Evolutionary conservation across 1,140 invertebrate genomes (phyloP).

Genomic region (Drosophila kikkawai): DNA sequence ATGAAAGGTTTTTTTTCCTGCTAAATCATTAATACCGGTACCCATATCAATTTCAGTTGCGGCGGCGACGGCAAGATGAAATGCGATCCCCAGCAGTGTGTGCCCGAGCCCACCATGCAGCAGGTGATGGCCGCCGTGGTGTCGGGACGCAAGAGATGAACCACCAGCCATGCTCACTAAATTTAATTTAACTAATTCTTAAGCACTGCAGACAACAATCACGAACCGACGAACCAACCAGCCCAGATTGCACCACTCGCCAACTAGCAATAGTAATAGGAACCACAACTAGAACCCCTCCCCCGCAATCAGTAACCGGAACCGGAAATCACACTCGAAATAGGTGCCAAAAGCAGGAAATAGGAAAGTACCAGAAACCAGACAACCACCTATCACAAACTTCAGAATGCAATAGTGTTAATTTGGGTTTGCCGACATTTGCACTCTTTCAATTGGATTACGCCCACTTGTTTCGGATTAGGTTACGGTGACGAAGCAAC

Average conservation of each 20-base stretch:
- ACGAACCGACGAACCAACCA: conserved; percentile 64
- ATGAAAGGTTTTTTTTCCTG: neutral
- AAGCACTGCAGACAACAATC: conserved; percentile 83
- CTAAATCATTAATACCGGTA: too few relatives aligned
- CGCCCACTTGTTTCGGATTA: conserved; percentile 77
- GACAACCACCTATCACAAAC: conserved; percentile 15
- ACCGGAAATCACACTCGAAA: conserved; percentile 39
- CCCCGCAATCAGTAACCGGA: conserved; percentile 9
- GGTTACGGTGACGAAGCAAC: conserved; percentile 84
- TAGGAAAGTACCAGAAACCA: conserved; percentile 52
- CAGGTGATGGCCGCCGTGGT: conserved; percentile 93
- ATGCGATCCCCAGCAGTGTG: conserved; percentile 95
- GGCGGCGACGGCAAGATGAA: conserved; percentile 96
- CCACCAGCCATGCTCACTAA: conserved; percentile 84
- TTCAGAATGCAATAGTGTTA: conserved; percentile 41
- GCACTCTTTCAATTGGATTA: conserved; percentile 74
- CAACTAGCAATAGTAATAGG: conserved; percentile 60
- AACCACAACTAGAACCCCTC: conserved; percentile 13
- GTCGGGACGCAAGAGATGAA: conserved; percentile 89
- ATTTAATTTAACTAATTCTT: conserved; percentile 84
- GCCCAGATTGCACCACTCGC: conserved; percentile 63
- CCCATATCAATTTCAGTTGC: conserved; percentile 87
- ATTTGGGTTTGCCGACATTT: conserved; percentile 54
- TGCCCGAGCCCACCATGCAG: conserved; percentile 93
- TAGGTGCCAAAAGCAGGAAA: conserved; percentile 29